Base-by-base conservation (phyloP, 2,888 invertebrate genomes). In the Cremastinae sp. region DNA sequence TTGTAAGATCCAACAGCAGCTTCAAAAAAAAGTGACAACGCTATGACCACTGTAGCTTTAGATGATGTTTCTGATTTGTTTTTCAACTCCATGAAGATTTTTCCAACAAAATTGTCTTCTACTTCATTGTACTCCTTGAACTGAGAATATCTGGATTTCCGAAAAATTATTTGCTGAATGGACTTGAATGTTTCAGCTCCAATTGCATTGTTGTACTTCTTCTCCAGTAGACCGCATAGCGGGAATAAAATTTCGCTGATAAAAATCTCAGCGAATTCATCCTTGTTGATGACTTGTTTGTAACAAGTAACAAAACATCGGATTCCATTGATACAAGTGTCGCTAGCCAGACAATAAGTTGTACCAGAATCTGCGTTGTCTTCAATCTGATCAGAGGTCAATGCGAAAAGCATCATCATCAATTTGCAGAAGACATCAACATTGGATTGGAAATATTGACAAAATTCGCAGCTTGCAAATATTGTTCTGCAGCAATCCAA, bases 151-250 rank as follows among this genome's bases (percentile, higher is more conserved):
- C 78, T 72, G 14, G 45, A 79, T 75, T 79, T 82, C n/a, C 66
- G 69, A 55, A 87, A 82, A n/a, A 88, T 75, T 47, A 88, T 35
- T 18, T 82, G 83, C 47, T 85, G 84, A 14, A 86, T 75, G 18
- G 83, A 87, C 70, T 86, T 87, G 45, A 85, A 70, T 12, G 78
- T 76, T 53, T 80, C 81, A 12, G 81, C 73, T 22, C 80, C 76
- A 20, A 87, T n/a, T n/a, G n/a, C n/a, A n/a, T n/a, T n/a, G n/a
- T n/a, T n/a, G n/a, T n/a, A n/a, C 1, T 66, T 82, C 10, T 73
- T 58, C 70, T 80, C 78, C 45, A 82, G 72, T 9, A 84, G 68
- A 53, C 43, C 12, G 55, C 87, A 85, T 10, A 88, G 51, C 9
- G 84, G 84, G 78, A 82, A 83, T 41, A 87, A 78, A 64, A 87